Evolutionary conservation across 2,797 vertebrate species (phyloP).

Genomic region (Somateria mollissima): DNA sequence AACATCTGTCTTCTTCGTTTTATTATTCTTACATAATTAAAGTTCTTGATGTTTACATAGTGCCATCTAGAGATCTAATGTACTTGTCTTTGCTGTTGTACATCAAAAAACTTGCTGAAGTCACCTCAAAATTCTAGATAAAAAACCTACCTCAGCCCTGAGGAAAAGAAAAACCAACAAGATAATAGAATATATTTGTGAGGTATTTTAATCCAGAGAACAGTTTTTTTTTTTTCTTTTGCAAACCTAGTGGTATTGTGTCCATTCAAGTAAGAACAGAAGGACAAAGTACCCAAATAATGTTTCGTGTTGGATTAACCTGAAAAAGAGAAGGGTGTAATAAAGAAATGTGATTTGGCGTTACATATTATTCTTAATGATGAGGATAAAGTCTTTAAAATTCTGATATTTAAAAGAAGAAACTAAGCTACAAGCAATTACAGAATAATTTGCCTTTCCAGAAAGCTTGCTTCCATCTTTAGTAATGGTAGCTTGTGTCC

Average conservation of each 20-base stretch:
- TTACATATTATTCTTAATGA: background rate
- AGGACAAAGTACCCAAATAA: background rate
- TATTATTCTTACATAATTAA: background rate
- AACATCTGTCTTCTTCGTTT: background rate
- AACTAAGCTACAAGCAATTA: background rate
- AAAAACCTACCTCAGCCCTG: background rate
- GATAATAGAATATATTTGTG: background rate
- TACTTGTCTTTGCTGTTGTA: fast-evolving
- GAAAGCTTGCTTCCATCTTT: background rate
- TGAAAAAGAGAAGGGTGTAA: background rate
- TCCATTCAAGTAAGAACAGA: background rate
- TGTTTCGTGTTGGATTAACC: background rate
- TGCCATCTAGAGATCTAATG: background rate
- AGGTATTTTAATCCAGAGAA: background rate
- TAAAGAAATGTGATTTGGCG: fast-evolving
- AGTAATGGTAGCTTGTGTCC: background rate
- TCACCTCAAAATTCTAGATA: background rate
- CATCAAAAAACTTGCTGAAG: background rate
- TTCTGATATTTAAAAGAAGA: background rate
- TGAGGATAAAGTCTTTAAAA: background rate
- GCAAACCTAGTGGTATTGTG: background rate
- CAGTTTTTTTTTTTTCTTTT: background rate
- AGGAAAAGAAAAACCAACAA: background rate
- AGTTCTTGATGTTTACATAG: background rate
- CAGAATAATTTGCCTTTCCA: background rate